phyloP scores from a whole-genome alignment of 2,113 vertebrate genomes.

The Atractosteus spatula region DNA sequence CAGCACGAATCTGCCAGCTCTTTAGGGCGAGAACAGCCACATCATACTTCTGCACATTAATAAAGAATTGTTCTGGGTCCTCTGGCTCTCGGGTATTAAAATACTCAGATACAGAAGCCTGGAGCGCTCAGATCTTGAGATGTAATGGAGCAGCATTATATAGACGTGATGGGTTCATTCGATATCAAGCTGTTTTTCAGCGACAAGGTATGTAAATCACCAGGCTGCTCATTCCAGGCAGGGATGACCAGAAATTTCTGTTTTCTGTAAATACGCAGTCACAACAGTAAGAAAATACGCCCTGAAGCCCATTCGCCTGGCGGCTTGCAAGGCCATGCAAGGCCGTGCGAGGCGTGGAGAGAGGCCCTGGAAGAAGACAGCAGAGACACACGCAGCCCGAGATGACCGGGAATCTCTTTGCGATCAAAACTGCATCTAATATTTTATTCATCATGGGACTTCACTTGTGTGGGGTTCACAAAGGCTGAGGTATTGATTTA shows the following conservation, averaged over 20 bases:
- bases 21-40: background rate
- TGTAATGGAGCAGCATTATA: conserved; percentile 5
- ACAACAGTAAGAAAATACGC: conserved; percentile 1
- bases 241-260: background rate
- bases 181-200: too few relatives aligned
- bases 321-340: background rate
- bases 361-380: background rate
- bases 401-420: conserved; percentile 41
- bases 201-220: background rate
- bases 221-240: background rate
- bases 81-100: conserved; percentile 30
- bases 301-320: background rate
- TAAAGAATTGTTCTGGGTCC: conserved; percentile 21
- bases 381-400: conserved; percentile 25
- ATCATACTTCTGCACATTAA: conserved; percentile 19
- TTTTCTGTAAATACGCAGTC: background rate
- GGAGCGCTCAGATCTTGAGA: background rate
- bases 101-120: background rate
- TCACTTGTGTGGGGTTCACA: background rate
- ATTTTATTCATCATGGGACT: conserved; percentile 5
- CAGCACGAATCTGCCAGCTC: background rate
- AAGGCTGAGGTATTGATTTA: background rate
- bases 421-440: conserved; percentile 34
- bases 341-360: background rate
- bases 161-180: conserved; percentile 7